Percentiles rank a stretch among this genome's conserved stretches.
Conservation (phyloP, 2,888 invertebrate genomes). For the Acleris laterana region DNA sequence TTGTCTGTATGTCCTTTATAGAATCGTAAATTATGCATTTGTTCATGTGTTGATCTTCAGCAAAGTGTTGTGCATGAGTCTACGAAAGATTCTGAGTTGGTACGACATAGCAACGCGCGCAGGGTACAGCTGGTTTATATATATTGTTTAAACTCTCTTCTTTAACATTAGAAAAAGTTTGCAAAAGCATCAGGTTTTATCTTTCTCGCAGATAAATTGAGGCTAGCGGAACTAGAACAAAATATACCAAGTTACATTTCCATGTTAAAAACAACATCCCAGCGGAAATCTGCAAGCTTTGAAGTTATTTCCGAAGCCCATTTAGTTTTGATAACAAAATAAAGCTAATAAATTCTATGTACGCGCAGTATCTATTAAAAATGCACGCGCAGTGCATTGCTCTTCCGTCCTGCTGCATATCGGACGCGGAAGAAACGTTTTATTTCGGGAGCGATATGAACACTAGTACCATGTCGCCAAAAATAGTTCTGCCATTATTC, state of each 20-base stretch:
- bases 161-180: no score
- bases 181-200: neutral
- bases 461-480: conserved; percentile 38
- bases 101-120: no score
- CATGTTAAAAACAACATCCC: neutral
- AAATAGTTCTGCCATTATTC: neutral
- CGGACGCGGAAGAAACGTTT: conserved; percentile 44
- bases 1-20: no score
- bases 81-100: no score
- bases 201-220: no score
- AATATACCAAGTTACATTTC: neutral
- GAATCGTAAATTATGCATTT: no score
- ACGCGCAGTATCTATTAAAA: conserved; percentile 31
- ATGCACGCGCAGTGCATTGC: conserved; percentile 40
- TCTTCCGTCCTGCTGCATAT: conserved; percentile 45
- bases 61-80: no score
- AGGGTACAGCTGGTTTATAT: no score
- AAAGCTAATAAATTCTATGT: conserved; percentile 7
- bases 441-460: conserved; percentile 48
- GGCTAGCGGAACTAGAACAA: no score
- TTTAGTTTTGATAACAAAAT: conserved; percentile 10
- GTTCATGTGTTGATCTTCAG: no score
- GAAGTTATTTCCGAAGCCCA: conserved; percentile 18
- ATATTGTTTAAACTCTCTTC: no score
- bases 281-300: conserved; percentile 25